Base-by-base conservation (phyloP, 2,888 invertebrate species). In the Nemotelus pantherinus region DNA sequence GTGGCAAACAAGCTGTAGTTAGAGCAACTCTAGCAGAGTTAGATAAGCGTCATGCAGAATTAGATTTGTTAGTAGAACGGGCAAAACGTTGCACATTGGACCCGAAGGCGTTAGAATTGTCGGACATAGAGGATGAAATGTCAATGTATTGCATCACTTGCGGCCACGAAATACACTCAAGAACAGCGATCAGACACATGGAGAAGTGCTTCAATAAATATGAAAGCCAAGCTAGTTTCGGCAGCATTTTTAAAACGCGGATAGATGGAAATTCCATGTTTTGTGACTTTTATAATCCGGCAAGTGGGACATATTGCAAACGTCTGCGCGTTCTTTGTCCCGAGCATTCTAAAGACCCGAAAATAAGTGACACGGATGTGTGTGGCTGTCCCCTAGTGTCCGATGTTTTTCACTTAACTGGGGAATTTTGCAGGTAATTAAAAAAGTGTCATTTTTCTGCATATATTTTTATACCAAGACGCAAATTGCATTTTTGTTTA, bases 131-230 rank as follows among this genome's bases (percentile, higher is more conserved):
- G 81, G 91, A 90, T 79, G 92, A 93, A 82, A 86, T 86, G 79
- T 95, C 94, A 72, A 95, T 96, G 90, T 96, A 96, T 86, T 99
- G 99, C 86, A 95, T 98, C 50, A 98, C 98, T 0, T 99, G 99
- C 87, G 98, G 98, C 0, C 96, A 96, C 85, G 98, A 98, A 88
- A 94, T 98, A 79, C 94, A 95, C 85, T 94, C 96, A 0, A 92
- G 94, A 76, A 94, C 95, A 0, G 98, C 97, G 0, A 92, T 98
- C 41, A 95, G 95, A 83, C 99, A 99, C 84, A 97, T 99, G 96
- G 98, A 98, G 88, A 97, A 97, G 86, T 99, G 98, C 86, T 99
- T 97, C 87, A 94, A 96, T 81, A 98, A 98, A 91, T 96, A 97
- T 86, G 99, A 99, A 87, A 96, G 97, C 67, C 97, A 98, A 88